Evolutionary conservation across 2,888 invertebrate genomes (phyloP).

Genomic region (Hemithea aestivaria): DNA sequence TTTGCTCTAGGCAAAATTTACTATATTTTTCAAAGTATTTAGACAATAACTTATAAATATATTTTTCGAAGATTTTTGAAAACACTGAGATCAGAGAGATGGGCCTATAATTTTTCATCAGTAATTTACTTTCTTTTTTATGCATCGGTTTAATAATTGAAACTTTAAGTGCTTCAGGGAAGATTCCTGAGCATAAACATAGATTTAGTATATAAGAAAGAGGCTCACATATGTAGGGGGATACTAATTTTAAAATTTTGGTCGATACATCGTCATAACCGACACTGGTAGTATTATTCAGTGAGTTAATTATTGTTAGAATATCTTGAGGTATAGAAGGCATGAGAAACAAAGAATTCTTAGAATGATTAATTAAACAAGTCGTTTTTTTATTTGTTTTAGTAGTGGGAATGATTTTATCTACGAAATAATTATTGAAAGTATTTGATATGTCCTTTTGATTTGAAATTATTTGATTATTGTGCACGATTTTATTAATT

Average conservation of each 20-base stretch:
- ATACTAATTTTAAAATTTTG: conserved; percentile 7
- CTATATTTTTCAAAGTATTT: conserved; percentile 2
- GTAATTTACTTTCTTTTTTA: conserved; percentile 2
- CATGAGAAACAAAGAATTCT: neutral
- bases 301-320: neutral
- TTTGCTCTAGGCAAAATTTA: conserved; percentile 2
- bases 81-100: neutral
- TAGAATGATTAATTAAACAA: neutral
- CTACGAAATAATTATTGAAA: conserved; percentile 1
- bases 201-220: conserved; percentile 1
- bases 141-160: conserved; percentile 6
- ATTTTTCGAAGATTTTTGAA: conserved; percentile 2
- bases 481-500: neutral
- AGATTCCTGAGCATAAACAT: conserved; percentile 1
- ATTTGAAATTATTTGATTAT: neutral
- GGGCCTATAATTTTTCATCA: conserved; percentile 1
- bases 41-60: conserved; percentile 1
- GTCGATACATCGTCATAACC: conserved; percentile 12
- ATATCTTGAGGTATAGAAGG: neutral
- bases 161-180: neutral
- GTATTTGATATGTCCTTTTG: neutral
- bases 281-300: neutral
- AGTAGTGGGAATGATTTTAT: neutral
- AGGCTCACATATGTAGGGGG: neutral
- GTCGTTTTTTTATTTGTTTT: neutral